phyloP scores from a whole-genome alignment of 2,113 vertebrate genomes.

The Rhineura floridana region DNA sequence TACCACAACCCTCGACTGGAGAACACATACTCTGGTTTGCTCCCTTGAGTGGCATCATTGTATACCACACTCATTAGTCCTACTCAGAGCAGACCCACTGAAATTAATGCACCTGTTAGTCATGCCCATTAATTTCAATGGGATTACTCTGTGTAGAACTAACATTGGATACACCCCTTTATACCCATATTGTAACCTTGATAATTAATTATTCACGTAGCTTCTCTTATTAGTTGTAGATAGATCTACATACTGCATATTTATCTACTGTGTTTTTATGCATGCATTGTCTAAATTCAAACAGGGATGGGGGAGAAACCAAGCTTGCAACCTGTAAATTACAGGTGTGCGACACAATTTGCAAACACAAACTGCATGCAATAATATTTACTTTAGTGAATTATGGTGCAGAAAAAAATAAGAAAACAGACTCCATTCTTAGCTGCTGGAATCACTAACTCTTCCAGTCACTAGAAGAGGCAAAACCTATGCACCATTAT shows the following conservation, averaged over 20 bases:
- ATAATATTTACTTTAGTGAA: conserved; percentile 39
- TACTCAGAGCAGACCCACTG: too few relatives aligned
- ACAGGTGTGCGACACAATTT: conserved; percentile 49
- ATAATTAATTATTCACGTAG: not conserved
- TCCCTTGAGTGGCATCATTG: too few relatives aligned
- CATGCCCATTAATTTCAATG: too few relatives aligned
- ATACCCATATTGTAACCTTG: not conserved
- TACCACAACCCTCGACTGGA: not conserved
- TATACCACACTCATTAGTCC: not conserved
- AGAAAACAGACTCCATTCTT: conserved; percentile 9
- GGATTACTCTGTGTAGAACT: too few relatives aligned
- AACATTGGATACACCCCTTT: too few relatives aligned
- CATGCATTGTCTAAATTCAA: conserved; percentile 61
- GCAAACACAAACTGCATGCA: conserved; percentile 51
- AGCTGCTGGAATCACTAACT: conserved; percentile 9
- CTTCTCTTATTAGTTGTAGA: conserved; percentile 53
- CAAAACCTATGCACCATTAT: not conserved
- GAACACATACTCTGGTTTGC: not conserved
- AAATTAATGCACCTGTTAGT: too few relatives aligned
- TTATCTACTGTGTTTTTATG: conserved; percentile 61
- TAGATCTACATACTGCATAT: conserved; percentile 55
- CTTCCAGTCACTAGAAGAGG: not conserved
- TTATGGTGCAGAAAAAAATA: conserved; percentile 29
- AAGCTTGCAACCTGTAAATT: conserved; percentile 42
- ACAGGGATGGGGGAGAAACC: conserved; percentile 18